phyloP scores from a whole-genome alignment of 2,797 vertebrate genomes.

The Peromyscus nudipes region DNA sequence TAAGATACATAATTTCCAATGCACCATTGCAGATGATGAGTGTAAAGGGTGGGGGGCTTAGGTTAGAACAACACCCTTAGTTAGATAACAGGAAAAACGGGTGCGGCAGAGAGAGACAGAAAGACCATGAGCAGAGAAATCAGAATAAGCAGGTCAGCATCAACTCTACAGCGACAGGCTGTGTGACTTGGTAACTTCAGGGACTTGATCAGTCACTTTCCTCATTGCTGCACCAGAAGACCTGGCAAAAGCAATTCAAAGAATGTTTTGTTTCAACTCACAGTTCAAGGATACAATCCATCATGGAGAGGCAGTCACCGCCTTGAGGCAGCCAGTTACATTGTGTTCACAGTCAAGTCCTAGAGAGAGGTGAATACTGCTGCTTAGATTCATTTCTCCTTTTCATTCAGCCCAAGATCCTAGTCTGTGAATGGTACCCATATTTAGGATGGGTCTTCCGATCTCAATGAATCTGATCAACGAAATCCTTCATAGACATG shows the following conservation, averaged over 20 bases:
- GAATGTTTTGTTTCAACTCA: background rate
- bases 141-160: background rate
- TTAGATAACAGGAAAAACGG: background rate
- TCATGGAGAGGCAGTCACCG: background rate
- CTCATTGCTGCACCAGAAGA: background rate
- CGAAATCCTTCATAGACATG: background rate
- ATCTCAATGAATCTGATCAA: background rate
- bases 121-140: background rate
- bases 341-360: background rate
- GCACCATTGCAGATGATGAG: background rate
- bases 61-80: background rate
- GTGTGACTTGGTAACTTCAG: background rate
- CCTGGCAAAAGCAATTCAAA: background rate
- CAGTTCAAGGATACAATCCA: background rate
- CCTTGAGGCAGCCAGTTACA: background rate
- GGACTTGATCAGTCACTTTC: background rate
- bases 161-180: background rate
- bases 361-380: background rate
- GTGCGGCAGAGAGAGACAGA: accelerated
- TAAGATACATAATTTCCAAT: slow-evolving; percentile 35
- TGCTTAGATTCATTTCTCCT: background rate
- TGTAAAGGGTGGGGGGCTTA: accelerated
- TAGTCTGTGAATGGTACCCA: background rate
- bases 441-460: background rate
- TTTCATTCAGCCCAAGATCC: background rate